Evolutionary conservation across 2,888 invertebrate species (phyloP).

Genomic region (Himalopsyche kuldschensis): DNA sequence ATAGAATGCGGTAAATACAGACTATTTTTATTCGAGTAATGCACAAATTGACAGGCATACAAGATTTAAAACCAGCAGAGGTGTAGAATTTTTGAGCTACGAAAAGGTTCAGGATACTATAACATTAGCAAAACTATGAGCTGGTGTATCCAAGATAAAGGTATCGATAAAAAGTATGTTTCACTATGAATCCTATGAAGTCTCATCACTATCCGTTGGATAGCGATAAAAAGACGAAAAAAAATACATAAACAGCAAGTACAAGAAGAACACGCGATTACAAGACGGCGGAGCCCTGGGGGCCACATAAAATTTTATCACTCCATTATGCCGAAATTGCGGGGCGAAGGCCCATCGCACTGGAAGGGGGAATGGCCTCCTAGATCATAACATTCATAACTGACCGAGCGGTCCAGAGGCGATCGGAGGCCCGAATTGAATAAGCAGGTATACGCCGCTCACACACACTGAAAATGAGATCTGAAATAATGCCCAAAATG

Average conservation of each 20-base stretch:
- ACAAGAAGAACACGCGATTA: conserved; percentile 9
- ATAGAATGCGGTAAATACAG: no score
- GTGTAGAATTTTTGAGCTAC: no score
- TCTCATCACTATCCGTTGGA: neutral
- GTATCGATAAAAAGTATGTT: neutral
- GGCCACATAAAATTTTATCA: conserved; percentile 26
- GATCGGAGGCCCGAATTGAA: neutral
- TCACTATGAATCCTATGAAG: neutral
- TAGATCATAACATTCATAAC: conserved; percentile 1
- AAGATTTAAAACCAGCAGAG: no score
- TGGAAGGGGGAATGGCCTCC: neutral
- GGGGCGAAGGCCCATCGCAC: neutral
- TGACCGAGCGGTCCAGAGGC: neutral
- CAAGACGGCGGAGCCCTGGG: neutral
- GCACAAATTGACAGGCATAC: no score
- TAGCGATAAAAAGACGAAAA: neutral
- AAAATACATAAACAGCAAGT: conserved; percentile 1
- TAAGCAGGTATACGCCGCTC: neutral
- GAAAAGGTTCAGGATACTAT: no score
- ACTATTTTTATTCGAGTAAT: no score
- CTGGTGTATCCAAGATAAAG: neutral
- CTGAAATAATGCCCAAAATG: neutral
- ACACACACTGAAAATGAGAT: neutral
- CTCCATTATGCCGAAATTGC: conserved; percentile 27
- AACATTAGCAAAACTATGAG: no score